Percentiles rank a stretch among this genome's conserved stretches.
Evolutionary conservation across 2,113 vertebrate species (phyloP).

Genomic region (Albula glossodonta): DNA sequence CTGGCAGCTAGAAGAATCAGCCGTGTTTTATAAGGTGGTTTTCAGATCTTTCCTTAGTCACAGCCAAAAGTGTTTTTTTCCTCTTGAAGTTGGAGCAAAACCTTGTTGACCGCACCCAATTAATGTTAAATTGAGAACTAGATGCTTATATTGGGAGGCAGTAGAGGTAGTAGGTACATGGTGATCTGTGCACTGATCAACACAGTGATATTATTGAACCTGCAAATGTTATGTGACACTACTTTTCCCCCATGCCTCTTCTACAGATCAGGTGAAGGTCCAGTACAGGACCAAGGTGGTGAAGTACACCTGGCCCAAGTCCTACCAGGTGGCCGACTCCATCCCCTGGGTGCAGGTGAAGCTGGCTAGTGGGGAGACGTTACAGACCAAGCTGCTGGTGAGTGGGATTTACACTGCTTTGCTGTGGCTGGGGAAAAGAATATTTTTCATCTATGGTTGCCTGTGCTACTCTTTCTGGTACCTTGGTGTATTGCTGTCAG

Average conservation of each 20-base stretch:
- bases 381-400: conserved; percentile 92
- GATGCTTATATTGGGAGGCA: neutral
- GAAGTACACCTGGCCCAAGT: conserved; percentile 81
- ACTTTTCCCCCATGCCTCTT: conserved; percentile 9
- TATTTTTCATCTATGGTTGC: neutral
- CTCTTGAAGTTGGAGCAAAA: conserved; percentile 36
- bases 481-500: neutral
- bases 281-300: conserved; percentile 87
- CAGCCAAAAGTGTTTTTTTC: conserved; percentile 43
- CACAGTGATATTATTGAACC: too few relatives aligned
- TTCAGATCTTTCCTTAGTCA: conserved; percentile 56
- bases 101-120: conserved; percentile 30
- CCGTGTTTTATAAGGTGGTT: conserved; percentile 59
- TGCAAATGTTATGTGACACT: neutral
- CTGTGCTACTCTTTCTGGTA: neutral
- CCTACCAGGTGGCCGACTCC: conserved; percentile 67
- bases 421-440: neutral
- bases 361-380: conserved; percentile 82
- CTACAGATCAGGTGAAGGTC: conserved; percentile 82
- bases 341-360: conserved; percentile 90
- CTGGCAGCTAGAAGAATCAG: conserved; percentile 57
- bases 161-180: too few relatives aligned
- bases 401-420: conserved; percentile 47
- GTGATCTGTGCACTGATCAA: too few relatives aligned
- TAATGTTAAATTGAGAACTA: conserved; percentile 27